Conservation (phyloP, 2,888 invertebrate species). For the Cheilosia grossa region DNA sequence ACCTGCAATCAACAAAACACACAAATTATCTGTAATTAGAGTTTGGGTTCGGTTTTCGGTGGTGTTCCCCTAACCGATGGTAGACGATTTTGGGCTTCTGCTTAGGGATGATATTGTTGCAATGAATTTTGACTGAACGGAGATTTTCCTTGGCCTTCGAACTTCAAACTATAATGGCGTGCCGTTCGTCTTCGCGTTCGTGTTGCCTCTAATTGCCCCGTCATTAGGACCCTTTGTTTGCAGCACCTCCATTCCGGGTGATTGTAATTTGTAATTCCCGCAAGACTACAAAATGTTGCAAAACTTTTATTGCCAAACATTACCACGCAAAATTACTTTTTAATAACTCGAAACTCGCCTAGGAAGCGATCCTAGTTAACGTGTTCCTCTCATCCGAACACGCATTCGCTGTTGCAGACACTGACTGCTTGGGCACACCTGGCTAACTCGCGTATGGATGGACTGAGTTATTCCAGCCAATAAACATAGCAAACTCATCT, state of each 20-base stretch:
- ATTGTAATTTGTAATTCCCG: slow-evolving; percentile 27
- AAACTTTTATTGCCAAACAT: slow-evolving; percentile 40
- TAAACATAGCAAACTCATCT: slow-evolving; percentile 66
- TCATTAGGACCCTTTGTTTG: slow-evolving; percentile 1
- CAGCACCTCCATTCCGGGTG: slow-evolving; percentile 18
- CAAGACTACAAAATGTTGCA: slow-evolving; percentile 43
- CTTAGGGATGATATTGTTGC: not conserved
- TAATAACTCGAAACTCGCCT: slow-evolving; percentile 64
- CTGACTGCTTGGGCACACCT: slow-evolving; percentile 25
- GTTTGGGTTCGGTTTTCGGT: not conserved
- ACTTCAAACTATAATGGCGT: too few species aligned
- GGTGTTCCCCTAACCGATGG: slow-evolving; percentile 1
- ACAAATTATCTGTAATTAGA: slow-evolving; percentile 66
- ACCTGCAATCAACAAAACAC: slow-evolving; percentile 63
- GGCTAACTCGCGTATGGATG: slow-evolving; percentile 21
- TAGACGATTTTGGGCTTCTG: not conserved
- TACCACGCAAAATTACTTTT: slow-evolving; percentile 61
- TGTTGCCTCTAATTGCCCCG: slow-evolving; percentile 16
- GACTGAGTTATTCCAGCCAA: slow-evolving; percentile 64
- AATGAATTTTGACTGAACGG: too few species aligned
- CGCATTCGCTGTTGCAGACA: slow-evolving; percentile 36
- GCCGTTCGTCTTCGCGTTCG: not conserved
- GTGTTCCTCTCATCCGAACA: slow-evolving; percentile 34
- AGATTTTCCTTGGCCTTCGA: too few species aligned
- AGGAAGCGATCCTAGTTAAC: slow-evolving; percentile 39